Percentiles rank a stretch among this genome's conserved stretches.
phyloP scores from a whole-genome alignment of 2,797 vertebrate genomes.

The Crenichthys baileyi region DNA sequence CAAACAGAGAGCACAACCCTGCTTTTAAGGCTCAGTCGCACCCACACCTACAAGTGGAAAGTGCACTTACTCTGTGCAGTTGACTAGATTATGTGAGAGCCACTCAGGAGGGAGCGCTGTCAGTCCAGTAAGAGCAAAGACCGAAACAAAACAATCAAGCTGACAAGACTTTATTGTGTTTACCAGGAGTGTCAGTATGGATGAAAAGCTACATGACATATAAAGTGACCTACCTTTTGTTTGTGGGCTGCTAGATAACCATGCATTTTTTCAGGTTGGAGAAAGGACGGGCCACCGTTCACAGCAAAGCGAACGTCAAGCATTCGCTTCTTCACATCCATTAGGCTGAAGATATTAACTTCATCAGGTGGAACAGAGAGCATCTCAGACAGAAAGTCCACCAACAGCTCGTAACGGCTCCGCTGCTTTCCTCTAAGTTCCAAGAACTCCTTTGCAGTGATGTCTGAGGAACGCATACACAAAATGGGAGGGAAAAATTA shows the following conservation, averaged over 20 bases:
- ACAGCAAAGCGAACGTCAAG: slow-evolving; percentile 84
- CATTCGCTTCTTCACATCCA: slow-evolving; percentile 76
- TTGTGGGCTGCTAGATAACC: slow-evolving; percentile 85
- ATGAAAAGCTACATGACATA: neutral
- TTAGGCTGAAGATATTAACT: slow-evolving; percentile 83
- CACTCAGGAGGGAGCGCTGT: slow-evolving; percentile 9
- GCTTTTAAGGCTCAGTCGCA: neutral
- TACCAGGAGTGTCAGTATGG: neutral
- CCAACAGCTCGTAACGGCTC: slow-evolving; percentile 80
- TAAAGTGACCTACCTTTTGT: slow-evolving; percentile 79
- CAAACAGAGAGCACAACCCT: neutral
- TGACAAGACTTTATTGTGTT: neutral
- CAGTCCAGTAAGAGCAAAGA: neutral
- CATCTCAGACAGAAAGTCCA: slow-evolving; percentile 84
- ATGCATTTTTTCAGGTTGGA: slow-evolving; percentile 84
- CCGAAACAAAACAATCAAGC: neutral
- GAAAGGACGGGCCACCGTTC: slow-evolving; percentile 68
- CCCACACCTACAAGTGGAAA: neutral
- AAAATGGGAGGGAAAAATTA: slow-evolving; percentile 14
- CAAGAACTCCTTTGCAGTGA: slow-evolving; percentile 86
- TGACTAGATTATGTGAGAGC: neutral
- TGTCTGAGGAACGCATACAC: slow-evolving; percentile 68
- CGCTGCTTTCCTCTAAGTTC: slow-evolving; percentile 74
- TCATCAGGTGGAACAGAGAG: slow-evolving; percentile 75
- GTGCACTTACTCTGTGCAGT: neutral